Percentiles rank a stretch among this genome's conserved stretches.
Conservation (phyloP, 2,113 vertebrate genomes). For the Pollimyrus isidori region DNA sequence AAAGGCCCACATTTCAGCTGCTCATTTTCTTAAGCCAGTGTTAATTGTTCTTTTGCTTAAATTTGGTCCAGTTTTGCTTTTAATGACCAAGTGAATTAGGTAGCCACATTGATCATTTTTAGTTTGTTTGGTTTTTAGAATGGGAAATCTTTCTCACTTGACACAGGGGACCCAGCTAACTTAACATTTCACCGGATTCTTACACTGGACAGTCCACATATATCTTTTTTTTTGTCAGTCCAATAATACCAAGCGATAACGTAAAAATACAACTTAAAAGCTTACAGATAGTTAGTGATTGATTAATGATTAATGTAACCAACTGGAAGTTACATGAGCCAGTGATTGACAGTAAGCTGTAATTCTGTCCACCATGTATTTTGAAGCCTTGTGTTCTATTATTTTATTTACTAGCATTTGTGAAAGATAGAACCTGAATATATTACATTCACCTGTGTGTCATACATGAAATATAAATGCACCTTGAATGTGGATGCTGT, state of each 20-base stretch:
- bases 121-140: background rate
- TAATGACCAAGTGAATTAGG: background rate
- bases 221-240: background rate
- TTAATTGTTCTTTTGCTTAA: background rate
- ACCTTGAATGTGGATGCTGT: background rate
- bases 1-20: background rate
- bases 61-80: background rate
- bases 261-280: background rate
- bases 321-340: background rate
- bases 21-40: background rate
- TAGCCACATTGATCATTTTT: background rate
- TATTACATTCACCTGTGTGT: background rate
- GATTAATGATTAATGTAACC: background rate
- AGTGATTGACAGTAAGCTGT: background rate
- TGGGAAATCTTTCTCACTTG: background rate
- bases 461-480: background rate
- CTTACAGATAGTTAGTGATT: background rate
- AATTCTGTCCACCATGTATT: background rate
- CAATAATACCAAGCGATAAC: background rate
- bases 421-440: background rate
- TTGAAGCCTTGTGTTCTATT: background rate
- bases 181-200: background rate
- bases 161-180: background rate
- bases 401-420: background rate
- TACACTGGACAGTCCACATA: background rate